Percentiles rank a stretch among this genome's conserved stretches.
These are phyloP conservation scores for Leptodirus hochenwartii DNA, from an alignment of 2,888 invertebrate species.

Conservation along the genomic window DNA sequence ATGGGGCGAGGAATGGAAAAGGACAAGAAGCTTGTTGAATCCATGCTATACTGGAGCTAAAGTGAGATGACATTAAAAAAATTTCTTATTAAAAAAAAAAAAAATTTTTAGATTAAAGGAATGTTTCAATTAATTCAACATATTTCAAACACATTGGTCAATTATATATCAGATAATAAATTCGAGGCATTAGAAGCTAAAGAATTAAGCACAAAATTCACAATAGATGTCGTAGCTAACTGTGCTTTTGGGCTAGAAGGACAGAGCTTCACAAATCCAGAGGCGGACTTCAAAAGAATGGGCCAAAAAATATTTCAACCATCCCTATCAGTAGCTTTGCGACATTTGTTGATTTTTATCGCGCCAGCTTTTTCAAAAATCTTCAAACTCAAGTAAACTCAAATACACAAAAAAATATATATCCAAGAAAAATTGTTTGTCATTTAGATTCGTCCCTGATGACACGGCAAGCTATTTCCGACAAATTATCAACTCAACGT, in stretches of 20 bases:
- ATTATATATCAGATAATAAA: slow-evolving; percentile 25
- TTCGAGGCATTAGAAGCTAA: slow-evolving; percentile 26
- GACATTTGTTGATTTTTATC: slow-evolving; percentile 7
- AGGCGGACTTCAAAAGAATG: slow-evolving; percentile 16
- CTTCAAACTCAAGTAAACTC: slow-evolving; percentile 8
- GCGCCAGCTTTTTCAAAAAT: slow-evolving; percentile 10
- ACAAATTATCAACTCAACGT: slow-evolving; percentile 19
- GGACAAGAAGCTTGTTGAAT: slow-evolving; percentile 28
- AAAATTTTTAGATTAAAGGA: slow-evolving; percentile 23
- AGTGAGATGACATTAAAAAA: slow-evolving; percentile 16
- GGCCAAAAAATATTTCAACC: slow-evolving; percentile 10
- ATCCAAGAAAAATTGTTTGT: no score
- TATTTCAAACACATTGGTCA: slow-evolving; percentile 25
- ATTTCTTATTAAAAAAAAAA: slow-evolving; percentile 2
- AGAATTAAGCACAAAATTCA: slow-evolving; percentile 24
- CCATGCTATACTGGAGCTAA: slow-evolving; percentile 31
- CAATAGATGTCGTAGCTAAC: slow-evolving; percentile 26
- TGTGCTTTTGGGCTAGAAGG: slow-evolving; percentile 27
- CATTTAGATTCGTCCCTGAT: slow-evolving; percentile 9
- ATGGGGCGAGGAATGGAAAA: slow-evolving; percentile 30
- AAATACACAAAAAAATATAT: no score
- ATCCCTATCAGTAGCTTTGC: neutral
- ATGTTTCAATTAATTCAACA: slow-evolving; percentile 29
- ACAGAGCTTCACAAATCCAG: slow-evolving; percentile 19
- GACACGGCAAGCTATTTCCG: slow-evolving; percentile 21